Base-by-base conservation (phyloP, 1,140 invertebrate genomes). In the Drosophila asahinai region DNA sequence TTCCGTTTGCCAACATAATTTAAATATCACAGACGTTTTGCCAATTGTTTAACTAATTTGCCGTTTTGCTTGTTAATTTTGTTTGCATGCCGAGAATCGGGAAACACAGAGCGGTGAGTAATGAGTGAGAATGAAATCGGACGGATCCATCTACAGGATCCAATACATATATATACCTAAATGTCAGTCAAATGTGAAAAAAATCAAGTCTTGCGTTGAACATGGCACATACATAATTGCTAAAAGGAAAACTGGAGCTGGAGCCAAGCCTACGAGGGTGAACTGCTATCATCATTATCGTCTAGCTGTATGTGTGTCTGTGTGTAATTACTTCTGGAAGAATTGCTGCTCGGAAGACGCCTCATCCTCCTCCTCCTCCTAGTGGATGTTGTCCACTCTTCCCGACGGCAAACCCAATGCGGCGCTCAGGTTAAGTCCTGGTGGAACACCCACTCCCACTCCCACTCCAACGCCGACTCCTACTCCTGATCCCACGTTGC, bases 11-110 rank as follows among this genome's bases (percentile, higher is more conserved):
- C 71, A 89, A 87, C 77, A 84, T 81, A 90, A 87, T 87, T 89
- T 79, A 87, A 87, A 87, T 87, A 87, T 87, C 84, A 87, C 84
- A 87, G 84, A 87, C 84, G 82, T 84, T 87, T 87, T 87, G 84
- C 84, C 84, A 87, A 87, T 87, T 87, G 71, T 79, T 72, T 79
- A 87, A 87, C 83, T 81, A 81, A 87, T 84, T 84, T 78, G 47
- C 47, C 58, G 19, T 43, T 80, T 80, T 79, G 60, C 51, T 81
- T 75, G 49, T 81, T 54, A 84, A 90, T 90, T 87, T 87, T 75
- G 81, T 87, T 89, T 75, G 81, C 60, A 51, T 90, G 70, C 86
- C 77, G 51, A 84, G 51, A 84, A 73, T 54, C 15, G 48, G 65
- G 25, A 70, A 75, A 74, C 58, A 71, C 19, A 43, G 40, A 62